Percentiles rank a stretch among this genome's conserved stretches.
Conservation (phyloP, 1,140 invertebrate genomes). For the Vollenhovia emeryi region DNA sequence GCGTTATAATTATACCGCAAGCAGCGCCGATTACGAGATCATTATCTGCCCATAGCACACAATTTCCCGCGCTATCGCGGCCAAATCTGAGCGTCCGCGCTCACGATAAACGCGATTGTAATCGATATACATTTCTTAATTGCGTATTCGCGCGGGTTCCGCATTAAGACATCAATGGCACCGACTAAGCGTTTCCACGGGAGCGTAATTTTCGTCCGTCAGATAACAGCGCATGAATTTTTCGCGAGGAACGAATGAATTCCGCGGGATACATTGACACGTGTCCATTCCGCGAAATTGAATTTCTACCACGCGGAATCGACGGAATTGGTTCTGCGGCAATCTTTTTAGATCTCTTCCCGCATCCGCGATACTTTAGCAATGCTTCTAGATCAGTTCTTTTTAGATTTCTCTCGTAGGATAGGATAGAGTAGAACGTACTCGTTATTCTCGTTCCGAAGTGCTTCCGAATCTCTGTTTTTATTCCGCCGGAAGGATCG, state of each 20-base stretch:
- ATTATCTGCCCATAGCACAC: slow-evolving; percentile 33
- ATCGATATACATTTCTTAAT: slow-evolving; percentile 41
- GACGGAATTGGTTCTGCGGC: neutral
- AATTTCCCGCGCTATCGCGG: slow-evolving; percentile 43
- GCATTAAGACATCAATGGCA: slow-evolving; percentile 50
- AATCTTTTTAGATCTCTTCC: neutral
- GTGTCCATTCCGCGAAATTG: slow-evolving; percentile 1
- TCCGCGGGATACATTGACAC: neutral
- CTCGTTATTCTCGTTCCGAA: neutral
- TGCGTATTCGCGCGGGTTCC: neutral
- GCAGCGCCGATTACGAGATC: slow-evolving; percentile 41
- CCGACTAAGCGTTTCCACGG: slow-evolving; percentile 44
- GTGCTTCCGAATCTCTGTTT: neutral
- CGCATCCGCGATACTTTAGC: neutral
- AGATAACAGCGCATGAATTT: slow-evolving; percentile 30
- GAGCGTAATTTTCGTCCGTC: neutral
- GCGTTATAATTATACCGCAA: slow-evolving; percentile 44
- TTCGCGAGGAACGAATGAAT: slow-evolving; percentile 4
- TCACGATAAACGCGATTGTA: slow-evolving; percentile 50
- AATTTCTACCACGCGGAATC: neutral
- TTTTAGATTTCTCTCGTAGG: neutral
- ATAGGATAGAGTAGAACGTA: neutral
- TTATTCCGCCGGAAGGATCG: neutral
- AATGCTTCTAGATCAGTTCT: neutral
- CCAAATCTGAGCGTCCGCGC: slow-evolving; percentile 24